phyloP scores from a whole-genome alignment of 2,888 invertebrate species.

The Amorpha juglandis region DNA sequence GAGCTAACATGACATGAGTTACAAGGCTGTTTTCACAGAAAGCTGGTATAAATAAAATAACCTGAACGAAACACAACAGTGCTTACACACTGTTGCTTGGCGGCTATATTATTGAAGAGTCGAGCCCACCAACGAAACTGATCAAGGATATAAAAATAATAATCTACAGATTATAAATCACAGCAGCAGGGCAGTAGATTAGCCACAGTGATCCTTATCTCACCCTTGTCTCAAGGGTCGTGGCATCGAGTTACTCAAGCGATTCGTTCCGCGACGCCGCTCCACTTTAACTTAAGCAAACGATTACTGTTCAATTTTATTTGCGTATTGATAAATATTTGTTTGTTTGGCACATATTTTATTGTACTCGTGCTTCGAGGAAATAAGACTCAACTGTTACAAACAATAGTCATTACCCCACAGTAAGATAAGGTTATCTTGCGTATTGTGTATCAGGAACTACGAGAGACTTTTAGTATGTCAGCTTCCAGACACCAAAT shows the following conservation, averaged over 20 bases:
- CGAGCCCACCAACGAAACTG: background rate
- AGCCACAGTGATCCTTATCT: constrained; percentile 46
- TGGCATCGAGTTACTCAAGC: constrained; percentile 25
- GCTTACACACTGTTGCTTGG: too few species aligned
- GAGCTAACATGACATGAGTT: too few species aligned
- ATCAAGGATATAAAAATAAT: constrained; percentile 4
- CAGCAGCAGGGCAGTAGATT: constrained; percentile 42
- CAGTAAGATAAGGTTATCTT: too few species aligned
- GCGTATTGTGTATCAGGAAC: too few species aligned
- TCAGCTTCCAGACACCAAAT: too few species aligned
- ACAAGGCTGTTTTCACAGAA: too few species aligned
- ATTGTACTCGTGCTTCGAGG: background rate
- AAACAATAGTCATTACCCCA: too few species aligned
- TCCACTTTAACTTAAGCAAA: constrained; percentile 1
- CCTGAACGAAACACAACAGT: too few species aligned
- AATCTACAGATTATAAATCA: constrained; percentile 38
- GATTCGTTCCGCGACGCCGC: background rate
- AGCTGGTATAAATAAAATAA: too few species aligned
- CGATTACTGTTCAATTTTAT: constrained; percentile 1
- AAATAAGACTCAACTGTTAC: background rate
- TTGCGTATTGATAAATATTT: constrained; percentile 11
- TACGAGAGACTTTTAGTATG: too few species aligned
- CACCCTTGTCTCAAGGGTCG: constrained; percentile 47
- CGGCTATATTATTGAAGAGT: too few species aligned
- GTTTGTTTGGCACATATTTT: constrained; percentile 6